Conservation (phyloP, 1,140 invertebrate genomes). For the Hylaeus volcanicus region DNA sequence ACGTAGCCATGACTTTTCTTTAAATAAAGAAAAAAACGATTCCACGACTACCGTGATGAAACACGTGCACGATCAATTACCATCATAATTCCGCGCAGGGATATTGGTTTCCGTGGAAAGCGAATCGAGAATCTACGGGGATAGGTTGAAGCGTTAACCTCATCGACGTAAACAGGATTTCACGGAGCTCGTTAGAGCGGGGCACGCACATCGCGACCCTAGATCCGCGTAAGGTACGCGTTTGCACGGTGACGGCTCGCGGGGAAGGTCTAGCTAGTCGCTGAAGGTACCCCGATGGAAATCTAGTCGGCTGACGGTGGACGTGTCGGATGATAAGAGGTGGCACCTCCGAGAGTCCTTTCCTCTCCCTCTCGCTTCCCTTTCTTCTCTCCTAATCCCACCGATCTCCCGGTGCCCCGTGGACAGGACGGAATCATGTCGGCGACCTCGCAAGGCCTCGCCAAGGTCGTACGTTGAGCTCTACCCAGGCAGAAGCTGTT, state of each 20-base stretch:
- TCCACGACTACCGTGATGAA: no score
- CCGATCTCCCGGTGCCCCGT: constrained; percentile 55
- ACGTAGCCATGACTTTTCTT: no score
- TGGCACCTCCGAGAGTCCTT: constrained; percentile 20
- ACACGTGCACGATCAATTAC: neutral
- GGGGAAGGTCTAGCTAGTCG: constrained; percentile 6
- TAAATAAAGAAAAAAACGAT: no score
- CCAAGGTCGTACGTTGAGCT: constrained; percentile 80
- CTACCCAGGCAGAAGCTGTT: constrained; percentile 71
- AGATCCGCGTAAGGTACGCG: constrained; percentile 40
- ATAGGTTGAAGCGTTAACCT: neutral
- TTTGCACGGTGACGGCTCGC: constrained; percentile 15
- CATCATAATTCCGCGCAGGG: neutral
- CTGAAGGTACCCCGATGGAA: constrained; percentile 34
- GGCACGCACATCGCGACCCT: neutral
- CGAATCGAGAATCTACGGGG: neutral
- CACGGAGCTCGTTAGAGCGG: constrained; percentile 22
- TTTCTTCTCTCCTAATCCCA: constrained; percentile 49
- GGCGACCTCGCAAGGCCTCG: constrained; percentile 78
- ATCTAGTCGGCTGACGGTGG: constrained; percentile 6
- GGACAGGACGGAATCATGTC: constrained; percentile 75
- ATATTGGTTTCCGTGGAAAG: neutral
- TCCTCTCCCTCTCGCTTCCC: neutral
- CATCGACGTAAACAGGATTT: constrained; percentile 24
- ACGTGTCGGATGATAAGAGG: constrained; percentile 47